Evolutionary conservation across 2,113 vertebrate species (phyloP), one percentile per base, ranked within the genome.

Genomic region (Ardeotis arabs): DNA sequence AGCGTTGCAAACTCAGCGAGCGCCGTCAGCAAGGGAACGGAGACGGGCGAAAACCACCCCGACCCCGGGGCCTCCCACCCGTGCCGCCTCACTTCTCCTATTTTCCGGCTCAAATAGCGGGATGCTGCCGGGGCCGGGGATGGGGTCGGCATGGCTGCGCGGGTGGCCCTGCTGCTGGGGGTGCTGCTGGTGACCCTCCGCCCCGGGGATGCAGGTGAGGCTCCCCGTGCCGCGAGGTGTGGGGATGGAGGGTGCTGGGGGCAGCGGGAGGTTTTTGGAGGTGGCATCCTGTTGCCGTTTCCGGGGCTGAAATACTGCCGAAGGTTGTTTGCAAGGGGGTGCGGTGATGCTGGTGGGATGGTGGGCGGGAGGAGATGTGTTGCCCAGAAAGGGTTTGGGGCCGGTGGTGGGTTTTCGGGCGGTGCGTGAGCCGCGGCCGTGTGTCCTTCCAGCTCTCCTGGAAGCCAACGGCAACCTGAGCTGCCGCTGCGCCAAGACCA

Each of bases 401-500:
- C 2, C 2, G 41, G 41, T 0, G 4, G 39, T 1, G 18, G 33
- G 22, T 8, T 76, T 75, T 66, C 0, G 7, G 45, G 70, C 1
- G 5, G 10, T 3, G 33, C 0, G 2, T 21, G 45, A 79, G 53
- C 37, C 1, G 0, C 0, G 6, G 59, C 60, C 1, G 0, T 25
- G 25, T 47, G 56, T 15, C 7, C 24, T 17, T 29, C 20, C 83
- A 97, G 96, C 70, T 19, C 53, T 97, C 31, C 72, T 97, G 90
- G 94, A 97, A 93, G 63, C 96, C 90, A 96, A 96, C 0, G n/a
- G 95, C 79, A 96, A 92, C 68, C 86, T 92, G 72, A 93, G 76
- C 75, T 97, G 96, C 41, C 96, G 95, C 75, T 97, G 96, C 4
- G 83, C 70, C n/a, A 95, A 83, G 86, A 93, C n/a, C 19, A 97